Evolutionary conservation across 1,140 invertebrate species (phyloP).

Genomic region (Drosophila ironensis): DNA sequence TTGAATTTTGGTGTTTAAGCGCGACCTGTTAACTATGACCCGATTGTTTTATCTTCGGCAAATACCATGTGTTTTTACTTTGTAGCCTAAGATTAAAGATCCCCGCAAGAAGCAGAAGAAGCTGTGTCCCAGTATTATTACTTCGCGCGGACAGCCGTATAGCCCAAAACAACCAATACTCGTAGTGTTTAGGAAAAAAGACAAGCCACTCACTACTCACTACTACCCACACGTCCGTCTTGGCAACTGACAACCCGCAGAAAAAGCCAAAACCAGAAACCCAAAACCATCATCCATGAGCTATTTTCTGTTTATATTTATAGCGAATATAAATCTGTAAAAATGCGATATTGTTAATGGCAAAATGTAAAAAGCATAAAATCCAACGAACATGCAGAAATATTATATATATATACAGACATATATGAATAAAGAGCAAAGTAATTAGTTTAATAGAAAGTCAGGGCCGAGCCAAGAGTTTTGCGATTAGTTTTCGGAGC

Average conservation of each 20-base stretch:
- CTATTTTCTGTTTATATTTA: conserved; percentile 57
- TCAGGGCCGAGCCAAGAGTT: not conserved
- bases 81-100: conserved; percentile 21
- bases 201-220: not conserved
- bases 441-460: conserved; percentile 69
- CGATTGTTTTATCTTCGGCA: conserved; percentile 6
- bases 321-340: conserved; percentile 55
- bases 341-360: conserved; percentile 35
- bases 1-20: conserved; percentile 4
- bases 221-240: not conserved
- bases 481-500: conserved; percentile 49
- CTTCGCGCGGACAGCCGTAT: conserved; percentile 28
- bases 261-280: not conserved
- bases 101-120: conserved; percentile 15
- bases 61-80: conserved; percentile 18
- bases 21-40: conserved; percentile 14
- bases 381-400: conserved; percentile 52
- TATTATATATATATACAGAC: conserved; percentile 13
- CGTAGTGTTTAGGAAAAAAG: conserved; percentile 57
- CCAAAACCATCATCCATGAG: conserved; percentile 12
- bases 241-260: not conserved
- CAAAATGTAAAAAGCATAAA: conserved; percentile 48
- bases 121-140: conserved; percentile 69
- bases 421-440: conserved; percentile 60
- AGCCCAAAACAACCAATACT: conserved; percentile 48